Conservation (phyloP, 2,888 invertebrate species). For the Sesia bembeciformis region DNA sequence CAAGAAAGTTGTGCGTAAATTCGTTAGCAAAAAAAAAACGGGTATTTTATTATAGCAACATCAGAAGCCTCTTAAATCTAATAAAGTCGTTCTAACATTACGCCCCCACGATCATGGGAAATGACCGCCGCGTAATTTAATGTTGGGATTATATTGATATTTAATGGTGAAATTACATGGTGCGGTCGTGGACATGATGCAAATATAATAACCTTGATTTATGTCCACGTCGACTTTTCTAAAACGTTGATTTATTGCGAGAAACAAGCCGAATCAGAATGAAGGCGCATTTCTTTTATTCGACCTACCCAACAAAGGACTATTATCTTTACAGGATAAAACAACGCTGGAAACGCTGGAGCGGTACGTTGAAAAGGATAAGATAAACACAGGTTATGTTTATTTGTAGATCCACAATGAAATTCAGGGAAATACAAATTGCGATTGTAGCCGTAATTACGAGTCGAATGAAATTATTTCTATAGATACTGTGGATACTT, state of each 20-base stretch:
- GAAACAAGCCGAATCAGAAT: neutral
- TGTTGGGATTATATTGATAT: constrained; percentile 17
- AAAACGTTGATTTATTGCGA: neutral
- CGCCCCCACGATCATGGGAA: constrained; percentile 12
- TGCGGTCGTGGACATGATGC: constrained; percentile 14
- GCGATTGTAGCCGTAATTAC: neutral
- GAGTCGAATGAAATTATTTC: too few relatives aligned
- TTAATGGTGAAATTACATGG: constrained; percentile 17
- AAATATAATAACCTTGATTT: constrained; percentile 23
- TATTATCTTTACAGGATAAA: neutral
- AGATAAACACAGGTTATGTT: neutral
- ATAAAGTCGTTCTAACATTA: constrained; percentile 14
- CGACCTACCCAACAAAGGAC: neutral
- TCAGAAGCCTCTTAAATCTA: constrained; percentile 4
- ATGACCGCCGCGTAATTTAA: constrained; percentile 11
- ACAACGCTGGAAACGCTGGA: neutral
- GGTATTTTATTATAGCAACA: neutral
- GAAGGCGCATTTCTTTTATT: neutral
- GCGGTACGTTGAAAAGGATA: neutral
- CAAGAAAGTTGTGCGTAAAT: too few relatives aligned
- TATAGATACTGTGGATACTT: too few relatives aligned
- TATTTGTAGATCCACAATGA: neutral
- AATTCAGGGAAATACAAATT: neutral
- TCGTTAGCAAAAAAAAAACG: too few relatives aligned
- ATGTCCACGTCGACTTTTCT: constrained; percentile 4